Percentiles rank a stretch among this genome's conserved stretches.
phyloP scores from a whole-genome alignment of 1,140 invertebrate species.

The Papilio aristodemus region DNA sequence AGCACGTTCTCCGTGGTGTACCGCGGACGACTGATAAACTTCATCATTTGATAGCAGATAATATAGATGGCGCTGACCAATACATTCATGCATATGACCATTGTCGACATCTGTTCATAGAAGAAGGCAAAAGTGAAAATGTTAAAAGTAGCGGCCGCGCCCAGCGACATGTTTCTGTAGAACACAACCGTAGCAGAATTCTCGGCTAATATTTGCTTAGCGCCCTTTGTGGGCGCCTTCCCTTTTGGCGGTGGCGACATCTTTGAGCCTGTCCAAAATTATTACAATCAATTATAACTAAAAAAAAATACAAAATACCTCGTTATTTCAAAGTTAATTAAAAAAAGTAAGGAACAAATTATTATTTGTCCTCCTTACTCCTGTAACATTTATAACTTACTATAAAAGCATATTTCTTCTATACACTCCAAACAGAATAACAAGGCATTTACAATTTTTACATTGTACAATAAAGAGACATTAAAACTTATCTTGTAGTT shows the following conservation, averaged over 20 bases:
- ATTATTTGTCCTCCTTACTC: no score
- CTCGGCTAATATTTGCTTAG: constrained; percentile 96
- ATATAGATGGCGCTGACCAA: constrained; percentile 85
- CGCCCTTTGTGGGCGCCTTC: constrained; percentile 94
- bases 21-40: constrained; percentile 88
- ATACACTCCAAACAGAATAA: no score
- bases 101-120: constrained; percentile 78
- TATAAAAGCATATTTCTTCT: no score
- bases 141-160: constrained; percentile 83
- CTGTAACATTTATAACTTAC: no score
- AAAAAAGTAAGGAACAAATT: not conserved
- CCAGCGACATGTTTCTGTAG: constrained; percentile 92
- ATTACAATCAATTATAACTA: not conserved
- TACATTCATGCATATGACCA: constrained; percentile 82
- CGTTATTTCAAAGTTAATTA: not conserved
- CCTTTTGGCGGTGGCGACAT: constrained; percentile 81
- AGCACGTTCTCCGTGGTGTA: constrained; percentile 86
- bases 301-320: not conserved
- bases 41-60: constrained; percentile 88
- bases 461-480: no score
- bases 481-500: not conserved
- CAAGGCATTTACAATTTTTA: no score
- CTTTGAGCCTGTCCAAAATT: constrained; percentile 6
- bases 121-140: constrained; percentile 82
- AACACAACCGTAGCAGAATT: constrained; percentile 92